Percentiles rank a stretch among this genome's conserved stretches.
These are phyloP conservation scores for Tinea trinotella DNA, from an alignment of 2,888 invertebrate species.

Conservation along the genomic window DNA sequence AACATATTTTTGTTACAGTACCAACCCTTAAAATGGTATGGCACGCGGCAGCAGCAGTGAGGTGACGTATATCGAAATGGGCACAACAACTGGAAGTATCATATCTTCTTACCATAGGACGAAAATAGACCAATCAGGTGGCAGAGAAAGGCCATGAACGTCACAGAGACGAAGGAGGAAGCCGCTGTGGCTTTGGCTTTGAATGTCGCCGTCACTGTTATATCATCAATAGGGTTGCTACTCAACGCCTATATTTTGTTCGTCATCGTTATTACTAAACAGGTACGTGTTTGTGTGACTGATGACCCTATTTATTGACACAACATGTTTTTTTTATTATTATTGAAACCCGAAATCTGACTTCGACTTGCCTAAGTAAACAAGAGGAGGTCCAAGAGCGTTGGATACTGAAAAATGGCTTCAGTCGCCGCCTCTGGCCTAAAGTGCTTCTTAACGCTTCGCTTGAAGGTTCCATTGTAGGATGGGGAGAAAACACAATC, in stretches of 20 bases:
- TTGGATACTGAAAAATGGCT: no score
- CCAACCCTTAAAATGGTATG: slow-evolving; percentile 45
- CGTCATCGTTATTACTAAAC: slow-evolving; percentile 79
- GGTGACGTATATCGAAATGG: slow-evolving; percentile 36
- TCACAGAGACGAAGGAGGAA: slow-evolving; percentile 57
- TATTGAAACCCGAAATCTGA: no score
- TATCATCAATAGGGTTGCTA: slow-evolving; percentile 79
- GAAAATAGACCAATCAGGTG: background rate
- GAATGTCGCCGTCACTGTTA: slow-evolving; percentile 77
- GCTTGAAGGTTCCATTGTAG: no score
- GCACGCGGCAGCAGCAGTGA: slow-evolving; percentile 59
- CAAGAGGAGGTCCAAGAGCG: no score
- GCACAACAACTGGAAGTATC: background rate
- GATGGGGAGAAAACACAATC: no score
- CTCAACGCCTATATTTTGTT: slow-evolving; percentile 83
- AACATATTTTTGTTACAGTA: slow-evolving; percentile 32
- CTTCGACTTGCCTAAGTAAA: no score
- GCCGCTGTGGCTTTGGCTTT: slow-evolving; percentile 78
- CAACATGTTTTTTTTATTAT: no score
- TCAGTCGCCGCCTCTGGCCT: no score
- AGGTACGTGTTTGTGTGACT: no score
- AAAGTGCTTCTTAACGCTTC: no score
- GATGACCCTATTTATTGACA: no score
- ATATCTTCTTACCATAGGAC: background rate
- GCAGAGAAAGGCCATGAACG: slow-evolving; percentile 42